Evolutionary conservation across 2,797 vertebrate species (phyloP).

Genomic region (Sebastes matsubarae): DNA sequence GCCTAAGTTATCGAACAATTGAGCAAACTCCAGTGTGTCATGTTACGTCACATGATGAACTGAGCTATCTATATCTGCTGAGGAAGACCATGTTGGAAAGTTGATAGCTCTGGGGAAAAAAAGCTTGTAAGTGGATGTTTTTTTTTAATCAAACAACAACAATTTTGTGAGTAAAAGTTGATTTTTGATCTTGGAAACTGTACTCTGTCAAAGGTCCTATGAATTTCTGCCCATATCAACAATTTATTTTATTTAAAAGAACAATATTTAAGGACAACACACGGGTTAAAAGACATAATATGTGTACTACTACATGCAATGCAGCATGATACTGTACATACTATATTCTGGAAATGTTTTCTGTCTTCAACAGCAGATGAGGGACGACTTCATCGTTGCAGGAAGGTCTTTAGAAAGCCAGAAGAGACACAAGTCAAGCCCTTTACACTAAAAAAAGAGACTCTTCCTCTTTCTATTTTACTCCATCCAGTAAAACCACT

Average conservation of each 20-base stretch:
- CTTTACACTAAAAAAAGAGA: neutral
- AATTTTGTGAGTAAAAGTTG: neutral
- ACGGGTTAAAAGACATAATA: neutral
- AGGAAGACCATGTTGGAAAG: no score
- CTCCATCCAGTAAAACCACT: neutral
- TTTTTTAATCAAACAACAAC: neutral
- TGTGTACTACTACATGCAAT: no score
- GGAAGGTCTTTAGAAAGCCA: neutral
- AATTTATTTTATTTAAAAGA: neutral
- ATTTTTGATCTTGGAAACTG: neutral
- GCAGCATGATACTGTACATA: neutral
- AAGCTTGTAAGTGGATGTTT: no score
- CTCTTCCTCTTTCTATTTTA: slow-evolving; percentile 17
- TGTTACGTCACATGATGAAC: neutral
- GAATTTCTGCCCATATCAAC: no score
- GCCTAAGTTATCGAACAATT: no score
- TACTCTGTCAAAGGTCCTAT: no score
- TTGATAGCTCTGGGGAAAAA: no score
- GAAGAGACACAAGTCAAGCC: neutral
- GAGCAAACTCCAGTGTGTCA: neutral
- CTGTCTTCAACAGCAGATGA: neutral
- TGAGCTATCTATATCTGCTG: neutral
- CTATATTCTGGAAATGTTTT: neutral
- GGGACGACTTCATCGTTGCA: neutral
- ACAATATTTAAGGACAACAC: neutral